Percentiles rank a stretch among this genome's conserved stretches.
These are phyloP conservation scores for Aleiodes testaceus DNA, from an alignment of 2,888 invertebrate genomes.

Conservation along the genomic window DNA sequence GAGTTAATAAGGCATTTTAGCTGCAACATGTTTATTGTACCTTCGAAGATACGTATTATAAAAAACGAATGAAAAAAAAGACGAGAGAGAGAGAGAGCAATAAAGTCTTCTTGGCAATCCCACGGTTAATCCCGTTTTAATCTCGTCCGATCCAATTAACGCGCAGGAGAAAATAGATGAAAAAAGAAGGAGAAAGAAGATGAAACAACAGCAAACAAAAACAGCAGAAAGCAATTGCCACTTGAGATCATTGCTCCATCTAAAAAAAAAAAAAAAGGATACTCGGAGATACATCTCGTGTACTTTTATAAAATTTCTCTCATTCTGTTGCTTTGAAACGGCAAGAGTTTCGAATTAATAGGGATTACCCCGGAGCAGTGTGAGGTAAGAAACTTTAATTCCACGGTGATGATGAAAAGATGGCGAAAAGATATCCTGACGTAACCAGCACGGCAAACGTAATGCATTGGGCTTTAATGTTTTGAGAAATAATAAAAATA, in stretches of 20 bases:
- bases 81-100: constrained; percentile 12
- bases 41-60: neutral
- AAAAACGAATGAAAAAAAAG: constrained; percentile 3
- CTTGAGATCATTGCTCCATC: constrained; percentile 7
- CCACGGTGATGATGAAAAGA: neutral
- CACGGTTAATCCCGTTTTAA: constrained; percentile 31
- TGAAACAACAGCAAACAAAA: neutral
- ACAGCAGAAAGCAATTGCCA: constrained; percentile 20
- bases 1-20: constrained; percentile 40
- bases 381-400: constrained; percentile 25
- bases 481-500: neutral
- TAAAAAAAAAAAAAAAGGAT: neutral
- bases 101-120: constrained; percentile 16
- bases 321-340: neutral
- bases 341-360: constrained; percentile 2
- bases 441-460: neutral
- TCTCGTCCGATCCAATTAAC: constrained; percentile 28
- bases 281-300: neutral
- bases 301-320: constrained; percentile 9
- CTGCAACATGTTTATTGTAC: neutral
- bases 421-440: neutral
- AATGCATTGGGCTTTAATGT: constrained; percentile 23
- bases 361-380: constrained; percentile 24
- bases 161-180: constrained; percentile 3
- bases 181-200: neutral